Evolutionary conservation across 2,797 vertebrate genomes (phyloP).

Genomic region (Streptopelia turtur): DNA sequence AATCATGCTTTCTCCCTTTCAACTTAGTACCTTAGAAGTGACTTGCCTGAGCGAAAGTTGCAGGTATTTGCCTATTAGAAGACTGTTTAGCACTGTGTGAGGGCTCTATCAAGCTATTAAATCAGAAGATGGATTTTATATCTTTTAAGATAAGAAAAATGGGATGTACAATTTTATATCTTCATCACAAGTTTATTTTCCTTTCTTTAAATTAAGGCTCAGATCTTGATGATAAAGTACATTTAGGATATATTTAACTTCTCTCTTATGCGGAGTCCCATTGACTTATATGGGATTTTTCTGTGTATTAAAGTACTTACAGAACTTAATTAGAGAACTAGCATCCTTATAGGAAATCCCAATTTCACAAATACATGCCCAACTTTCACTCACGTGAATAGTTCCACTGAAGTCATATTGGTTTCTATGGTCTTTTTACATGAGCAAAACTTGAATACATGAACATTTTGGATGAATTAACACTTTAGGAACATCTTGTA

Average conservation of each 20-base stretch:
- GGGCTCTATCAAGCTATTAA: background rate
- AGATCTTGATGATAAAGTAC: background rate
- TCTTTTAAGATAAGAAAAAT: slow-evolving; percentile 14
- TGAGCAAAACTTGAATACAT: background rate
- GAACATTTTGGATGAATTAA: background rate
- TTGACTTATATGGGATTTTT: background rate
- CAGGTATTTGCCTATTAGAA: background rate
- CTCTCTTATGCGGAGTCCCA: background rate
- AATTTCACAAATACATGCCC: background rate
- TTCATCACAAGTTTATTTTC: background rate
- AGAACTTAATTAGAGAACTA: background rate
- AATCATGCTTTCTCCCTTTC: background rate
- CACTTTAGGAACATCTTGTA: background rate
- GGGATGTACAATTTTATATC: background rate
- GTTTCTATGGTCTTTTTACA: background rate
- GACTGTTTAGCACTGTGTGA: background rate
- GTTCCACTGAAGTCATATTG: background rate
- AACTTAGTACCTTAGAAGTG: background rate
- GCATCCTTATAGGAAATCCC: background rate
- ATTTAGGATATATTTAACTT: background rate
- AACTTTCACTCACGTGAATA: background rate
- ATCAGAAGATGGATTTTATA: slow-evolving; percentile 18
- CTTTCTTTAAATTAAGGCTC: background rate
- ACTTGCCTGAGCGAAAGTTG: background rate
- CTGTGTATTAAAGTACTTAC: background rate